A percentile compares a stretch with the other conserved stretches of the same genome.
These are phyloP conservation scores for Porites evermanni DNA, from an alignment of 92 coral and sea anemone genomes.

Conservation along the genomic window DNA sequence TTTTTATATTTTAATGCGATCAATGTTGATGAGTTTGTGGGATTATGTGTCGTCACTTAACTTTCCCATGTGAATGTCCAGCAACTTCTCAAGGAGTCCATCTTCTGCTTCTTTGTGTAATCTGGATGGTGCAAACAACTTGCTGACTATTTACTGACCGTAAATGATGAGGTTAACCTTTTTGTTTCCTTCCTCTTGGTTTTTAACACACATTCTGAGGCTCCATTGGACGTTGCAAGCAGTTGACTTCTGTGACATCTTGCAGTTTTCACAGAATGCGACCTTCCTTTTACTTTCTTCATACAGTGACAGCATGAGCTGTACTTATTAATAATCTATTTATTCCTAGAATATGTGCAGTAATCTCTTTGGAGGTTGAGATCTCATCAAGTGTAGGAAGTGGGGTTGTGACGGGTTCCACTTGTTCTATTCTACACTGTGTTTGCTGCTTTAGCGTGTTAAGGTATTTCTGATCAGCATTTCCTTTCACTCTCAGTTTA, in stretches of 20 bases:
- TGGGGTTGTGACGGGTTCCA: slow-evolving; percentile 70
- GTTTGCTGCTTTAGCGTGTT: slow-evolving; percentile 72
- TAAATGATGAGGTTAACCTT: slow-evolving; percentile 58
- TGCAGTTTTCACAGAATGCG: slow-evolving; percentile 66
- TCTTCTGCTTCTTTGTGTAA: slow-evolving; percentile 68
- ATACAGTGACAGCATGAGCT: slow-evolving; percentile 67
- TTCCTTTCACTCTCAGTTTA: slow-evolving; percentile 56
- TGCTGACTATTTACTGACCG: slow-evolving; percentile 61
- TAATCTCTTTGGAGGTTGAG: slow-evolving; percentile 67
- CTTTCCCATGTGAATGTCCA: slow-evolving; percentile 49
- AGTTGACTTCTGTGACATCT: slow-evolving; percentile 62
- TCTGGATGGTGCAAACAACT: slow-evolving; percentile 60
- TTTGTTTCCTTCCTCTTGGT: slow-evolving; percentile 23
- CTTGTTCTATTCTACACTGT: slow-evolving; percentile 64
- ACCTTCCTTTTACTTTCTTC: slow-evolving; percentile 78
- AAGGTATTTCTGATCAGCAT: slow-evolving; percentile 51
- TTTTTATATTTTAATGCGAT: slow-evolving; percentile 47
- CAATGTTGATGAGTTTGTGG: slow-evolving; percentile 72
- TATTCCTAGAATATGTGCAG: slow-evolving; percentile 64
- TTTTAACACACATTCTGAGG: slow-evolving; percentile 52
- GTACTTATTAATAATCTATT: slow-evolving; percentile 59
- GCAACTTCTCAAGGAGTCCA: slow-evolving; percentile 47
- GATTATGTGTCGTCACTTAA: slow-evolving; percentile 67
- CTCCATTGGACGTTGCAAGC: slow-evolving; percentile 66
- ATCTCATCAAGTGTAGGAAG: slow-evolving; percentile 60